A percentile compares a stretch with the other conserved stretches of the same genome.
phyloP scores from a whole-genome alignment of 1,140 invertebrate species.

The Riptortus pedestris region DNA sequence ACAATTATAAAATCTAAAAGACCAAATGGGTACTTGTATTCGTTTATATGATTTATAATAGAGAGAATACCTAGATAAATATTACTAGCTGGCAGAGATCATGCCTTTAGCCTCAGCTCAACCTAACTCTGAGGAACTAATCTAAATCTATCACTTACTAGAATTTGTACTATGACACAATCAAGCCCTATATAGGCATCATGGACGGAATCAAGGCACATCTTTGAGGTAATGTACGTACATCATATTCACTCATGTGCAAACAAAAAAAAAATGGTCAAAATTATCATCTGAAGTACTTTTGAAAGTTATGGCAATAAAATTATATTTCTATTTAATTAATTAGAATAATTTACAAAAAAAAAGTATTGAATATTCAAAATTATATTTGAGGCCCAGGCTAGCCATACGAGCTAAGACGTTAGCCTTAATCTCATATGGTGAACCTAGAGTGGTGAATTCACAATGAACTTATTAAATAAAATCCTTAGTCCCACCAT shows the following conservation, averaged over 20 bases:
- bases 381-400: no score
- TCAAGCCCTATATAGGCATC: background rate
- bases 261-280: background rate
- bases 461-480: no score
- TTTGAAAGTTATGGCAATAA: background rate
- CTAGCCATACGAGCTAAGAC: no score
- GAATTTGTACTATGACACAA: background rate
- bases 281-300: background rate
- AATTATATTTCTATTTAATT: background rate
- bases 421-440: no score
- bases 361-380: background rate
- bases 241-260: background rate
- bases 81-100: background rate
- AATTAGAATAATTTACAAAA: background rate
- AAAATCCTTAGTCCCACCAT: no score
- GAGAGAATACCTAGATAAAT: background rate
- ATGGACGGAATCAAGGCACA: constrained; percentile 7
- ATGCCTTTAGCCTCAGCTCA: no score
- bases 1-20: background rate
- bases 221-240: background rate
- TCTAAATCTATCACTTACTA: background rate
- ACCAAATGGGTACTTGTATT: background rate
- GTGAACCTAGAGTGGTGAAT: no score
- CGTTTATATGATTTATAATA: background rate
- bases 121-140: no score